Evolutionary conservation across 2,113 vertebrate genomes (phyloP).

Genomic region (Pedionomus torquatus): DNA sequence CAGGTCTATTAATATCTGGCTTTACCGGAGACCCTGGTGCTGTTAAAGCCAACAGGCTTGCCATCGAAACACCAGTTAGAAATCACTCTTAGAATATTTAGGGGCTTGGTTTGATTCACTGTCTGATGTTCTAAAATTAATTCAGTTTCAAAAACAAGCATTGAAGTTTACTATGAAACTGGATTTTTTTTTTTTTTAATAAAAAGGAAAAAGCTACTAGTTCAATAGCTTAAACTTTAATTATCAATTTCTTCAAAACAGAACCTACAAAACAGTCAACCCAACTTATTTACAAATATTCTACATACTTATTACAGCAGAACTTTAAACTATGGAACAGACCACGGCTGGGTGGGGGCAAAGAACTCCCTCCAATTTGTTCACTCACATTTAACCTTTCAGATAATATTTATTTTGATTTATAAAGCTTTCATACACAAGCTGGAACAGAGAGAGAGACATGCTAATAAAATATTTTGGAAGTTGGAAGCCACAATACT

Average conservation of each 20-base stretch:
- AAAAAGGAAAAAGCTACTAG: not conserved
- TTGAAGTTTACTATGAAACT: not conserved
- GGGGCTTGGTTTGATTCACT: not conserved
- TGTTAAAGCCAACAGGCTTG: not conserved
- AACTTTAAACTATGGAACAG: not conserved
- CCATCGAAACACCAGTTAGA: not conserved
- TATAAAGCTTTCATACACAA: not conserved
- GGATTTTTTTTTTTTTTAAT: not conserved
- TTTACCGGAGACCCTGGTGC: not conserved
- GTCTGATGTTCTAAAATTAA: not conserved
- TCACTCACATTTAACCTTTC: not conserved
- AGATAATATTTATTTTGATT: not conserved
- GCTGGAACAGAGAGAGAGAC: not conserved
- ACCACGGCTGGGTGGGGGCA: not conserved
- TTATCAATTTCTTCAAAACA: not conserved
- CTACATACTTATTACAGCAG: not conserved
- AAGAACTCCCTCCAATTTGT: not conserved
- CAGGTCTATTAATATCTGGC: not conserved
- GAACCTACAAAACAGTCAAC: not conserved
- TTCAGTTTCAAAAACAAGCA: not conserved
- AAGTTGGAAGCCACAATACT: not conserved
- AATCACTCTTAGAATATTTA: not conserved
- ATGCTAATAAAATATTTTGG: not conserved
- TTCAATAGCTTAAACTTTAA: not conserved
- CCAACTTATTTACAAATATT: not conserved